Evolutionary conservation across 2,113 vertebrate species (phyloP).

Genomic region (Dromaius novaehollandiae): DNA sequence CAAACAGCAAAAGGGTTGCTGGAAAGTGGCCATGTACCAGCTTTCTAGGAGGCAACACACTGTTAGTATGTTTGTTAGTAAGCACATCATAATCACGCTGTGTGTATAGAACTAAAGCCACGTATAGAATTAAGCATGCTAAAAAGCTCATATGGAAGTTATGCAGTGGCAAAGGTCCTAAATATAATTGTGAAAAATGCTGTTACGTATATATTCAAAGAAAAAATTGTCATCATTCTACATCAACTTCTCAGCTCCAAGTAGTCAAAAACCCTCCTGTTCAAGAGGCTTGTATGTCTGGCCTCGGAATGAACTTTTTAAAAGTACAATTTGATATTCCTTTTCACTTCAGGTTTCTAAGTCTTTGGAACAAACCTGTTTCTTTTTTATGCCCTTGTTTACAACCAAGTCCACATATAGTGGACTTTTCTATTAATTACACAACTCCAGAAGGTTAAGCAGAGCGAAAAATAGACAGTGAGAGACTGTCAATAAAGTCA

Average conservation of each 20-base stretch:
- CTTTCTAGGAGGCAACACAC: background rate
- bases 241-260: background rate
- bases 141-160: background rate
- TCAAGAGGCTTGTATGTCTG: background rate
- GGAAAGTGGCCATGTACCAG: background rate
- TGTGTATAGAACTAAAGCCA: background rate
- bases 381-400: background rate
- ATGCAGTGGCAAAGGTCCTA: background rate
- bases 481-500: background rate
- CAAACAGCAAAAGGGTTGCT: background rate
- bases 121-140: background rate
- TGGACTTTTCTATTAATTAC: background rate
- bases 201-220: background rate
- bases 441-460: background rate
- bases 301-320: background rate
- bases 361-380: background rate
- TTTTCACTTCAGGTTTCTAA: background rate
- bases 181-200: background rate
- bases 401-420: background rate
- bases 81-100: background rate
- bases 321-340: background rate
- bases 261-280: background rate
- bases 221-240: background rate
- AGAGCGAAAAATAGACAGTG: background rate
- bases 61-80: background rate